phyloP scores from a whole-genome alignment of 1,140 invertebrate genomes.

The Brachionus rotundiformis region DNA sequence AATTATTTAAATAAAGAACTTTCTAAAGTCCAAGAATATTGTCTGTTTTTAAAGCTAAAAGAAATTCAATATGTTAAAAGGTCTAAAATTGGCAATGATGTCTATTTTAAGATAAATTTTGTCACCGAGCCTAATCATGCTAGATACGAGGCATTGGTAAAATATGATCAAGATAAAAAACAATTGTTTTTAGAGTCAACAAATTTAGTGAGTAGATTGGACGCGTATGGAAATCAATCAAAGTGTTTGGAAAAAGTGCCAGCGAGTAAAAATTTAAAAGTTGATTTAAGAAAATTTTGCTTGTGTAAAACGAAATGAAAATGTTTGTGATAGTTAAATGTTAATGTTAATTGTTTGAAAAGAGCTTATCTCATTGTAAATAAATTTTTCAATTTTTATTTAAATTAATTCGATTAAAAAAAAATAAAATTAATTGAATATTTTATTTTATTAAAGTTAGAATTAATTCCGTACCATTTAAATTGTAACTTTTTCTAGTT shows the following conservation, averaged over 20 bases:
- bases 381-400: too few relatives aligned
- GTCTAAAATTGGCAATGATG: constrained; percentile 58
- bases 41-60: background rate
- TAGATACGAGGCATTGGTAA: constrained; percentile 74
- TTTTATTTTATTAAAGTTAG: too few relatives aligned
- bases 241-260: background rate
- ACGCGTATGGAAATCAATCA: constrained; percentile 72
- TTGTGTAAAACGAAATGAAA: constrained; percentile 27
- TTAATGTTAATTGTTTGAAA: background rate
- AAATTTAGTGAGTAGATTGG: constrained; percentile 78
- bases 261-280: constrained; percentile 2
- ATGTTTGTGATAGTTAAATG: too few relatives aligned
- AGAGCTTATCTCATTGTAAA: too few relatives aligned
- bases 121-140: constrained; percentile 74
- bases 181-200: constrained; percentile 71
- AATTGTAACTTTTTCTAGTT: too few relatives aligned
- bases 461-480: too few relatives aligned
- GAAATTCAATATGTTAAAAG: background rate
- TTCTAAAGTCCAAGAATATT: constrained; percentile 41
- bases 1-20: constrained; percentile 56
- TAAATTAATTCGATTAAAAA: too few relatives aligned
- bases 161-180: constrained; percentile 69
- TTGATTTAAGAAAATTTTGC: constrained; percentile 49
- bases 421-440: too few relatives aligned
- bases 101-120: constrained; percentile 77